These are phyloP conservation scores for Cynocephalus volans DNA, from an alignment of 2,113 vertebrate genomes.

Conservation along the genomic window DNA sequence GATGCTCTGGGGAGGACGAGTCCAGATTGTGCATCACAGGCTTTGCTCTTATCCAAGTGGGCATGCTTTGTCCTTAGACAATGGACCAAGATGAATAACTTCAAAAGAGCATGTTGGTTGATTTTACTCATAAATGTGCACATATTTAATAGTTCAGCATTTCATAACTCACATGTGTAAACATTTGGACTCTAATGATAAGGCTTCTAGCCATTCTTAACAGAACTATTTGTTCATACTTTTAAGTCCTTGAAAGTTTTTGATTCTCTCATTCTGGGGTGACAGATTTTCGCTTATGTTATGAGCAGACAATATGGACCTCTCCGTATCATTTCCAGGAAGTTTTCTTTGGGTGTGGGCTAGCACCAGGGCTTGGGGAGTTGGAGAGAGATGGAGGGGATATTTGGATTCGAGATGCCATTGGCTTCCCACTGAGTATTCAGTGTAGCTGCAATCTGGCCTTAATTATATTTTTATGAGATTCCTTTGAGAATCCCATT, in stretches of 20 bases:
- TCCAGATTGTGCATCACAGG: background rate
- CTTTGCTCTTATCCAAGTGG: background rate
- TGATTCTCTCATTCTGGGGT: background rate
- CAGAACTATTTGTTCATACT: background rate
- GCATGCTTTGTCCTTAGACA: background rate
- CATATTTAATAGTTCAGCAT: background rate
- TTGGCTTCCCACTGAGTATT: background rate
- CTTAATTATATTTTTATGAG: background rate
- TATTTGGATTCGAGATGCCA: background rate
- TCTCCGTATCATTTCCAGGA: background rate
- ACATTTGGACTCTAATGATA: background rate
- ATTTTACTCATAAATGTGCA: background rate
- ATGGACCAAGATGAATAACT: background rate
- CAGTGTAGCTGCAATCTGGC: background rate
- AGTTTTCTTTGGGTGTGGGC: background rate
- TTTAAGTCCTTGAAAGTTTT: background rate
- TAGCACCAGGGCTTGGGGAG: background rate
- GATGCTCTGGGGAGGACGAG: background rate
- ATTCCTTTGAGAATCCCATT: conserved; percentile 18
- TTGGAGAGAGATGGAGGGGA: background rate
- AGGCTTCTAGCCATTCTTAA: background rate
- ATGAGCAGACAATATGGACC: background rate
- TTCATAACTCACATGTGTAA: background rate
- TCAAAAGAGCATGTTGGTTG: background rate
- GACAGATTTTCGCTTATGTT: background rate